phyloP scores from a whole-genome alignment of 2,888 invertebrate genomes.

The Drosophila yooni region DNA sequence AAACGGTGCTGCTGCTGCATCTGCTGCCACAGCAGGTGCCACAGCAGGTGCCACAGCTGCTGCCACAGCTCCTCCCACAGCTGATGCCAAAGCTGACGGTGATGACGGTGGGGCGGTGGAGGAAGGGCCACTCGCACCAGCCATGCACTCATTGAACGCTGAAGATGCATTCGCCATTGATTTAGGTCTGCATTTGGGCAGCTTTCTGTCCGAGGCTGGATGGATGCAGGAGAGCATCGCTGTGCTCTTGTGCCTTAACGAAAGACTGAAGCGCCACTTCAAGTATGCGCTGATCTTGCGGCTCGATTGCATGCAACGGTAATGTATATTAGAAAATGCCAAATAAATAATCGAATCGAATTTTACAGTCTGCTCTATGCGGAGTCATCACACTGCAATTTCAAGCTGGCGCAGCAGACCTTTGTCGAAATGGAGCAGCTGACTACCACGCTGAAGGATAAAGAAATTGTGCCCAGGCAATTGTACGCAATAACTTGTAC shows the following conservation, averaged over 20 bases:
- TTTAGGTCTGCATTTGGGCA: slow-evolving; percentile 86
- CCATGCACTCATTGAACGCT: slow-evolving; percentile 24
- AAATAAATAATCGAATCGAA: background rate
- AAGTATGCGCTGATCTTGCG: slow-evolving; percentile 88
- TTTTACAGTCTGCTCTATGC: slow-evolving; percentile 91
- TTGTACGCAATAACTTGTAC: slow-evolving; percentile 90
- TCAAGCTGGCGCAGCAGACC: slow-evolving; percentile 91
- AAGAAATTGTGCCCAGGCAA: slow-evolving; percentile 82
- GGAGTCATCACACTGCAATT: slow-evolving; percentile 92
- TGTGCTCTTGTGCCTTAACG: slow-evolving; percentile 89
- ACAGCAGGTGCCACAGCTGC: too few relatives aligned
- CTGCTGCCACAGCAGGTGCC: background rate
- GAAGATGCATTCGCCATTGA: slow-evolving; percentile 68
- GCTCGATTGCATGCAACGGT: slow-evolving; percentile 95
- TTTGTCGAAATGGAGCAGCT: slow-evolving; percentile 87
- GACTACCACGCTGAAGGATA: slow-evolving; percentile 85
- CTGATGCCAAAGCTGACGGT: background rate
- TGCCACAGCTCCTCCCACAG: background rate
- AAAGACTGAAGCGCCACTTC: slow-evolving; percentile 87
- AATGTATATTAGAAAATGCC: slow-evolving; percentile 32
- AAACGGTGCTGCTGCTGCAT: background rate
- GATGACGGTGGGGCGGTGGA: background rate
- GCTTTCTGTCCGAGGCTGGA: slow-evolving; percentile 94
- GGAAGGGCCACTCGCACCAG: background rate
- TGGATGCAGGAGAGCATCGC: slow-evolving; percentile 92